Evolutionary conservation across 2,888 invertebrate genomes (phyloP).

Genomic region (Lasioglossum lativentre): DNA sequence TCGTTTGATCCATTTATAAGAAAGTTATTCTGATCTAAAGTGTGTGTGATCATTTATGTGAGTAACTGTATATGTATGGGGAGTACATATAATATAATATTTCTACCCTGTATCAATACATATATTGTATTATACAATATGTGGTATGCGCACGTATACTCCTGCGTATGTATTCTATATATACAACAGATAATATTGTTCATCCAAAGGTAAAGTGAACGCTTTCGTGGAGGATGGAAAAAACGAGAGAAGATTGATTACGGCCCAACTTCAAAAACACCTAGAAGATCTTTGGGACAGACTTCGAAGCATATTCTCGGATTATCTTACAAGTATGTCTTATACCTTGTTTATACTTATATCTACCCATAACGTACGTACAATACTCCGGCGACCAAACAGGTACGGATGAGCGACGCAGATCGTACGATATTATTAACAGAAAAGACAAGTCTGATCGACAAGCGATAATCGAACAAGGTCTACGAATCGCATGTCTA

Average conservation of each 20-base stretch:
- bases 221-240: conserved; percentile 79
- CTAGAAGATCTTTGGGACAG: conserved; percentile 63
- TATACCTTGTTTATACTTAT: neutral
- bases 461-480: conserved; percentile 70
- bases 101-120: neutral
- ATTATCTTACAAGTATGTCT: conserved; percentile 67
- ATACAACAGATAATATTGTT: neutral
- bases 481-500: conserved; percentile 63
- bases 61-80: too few species aligned
- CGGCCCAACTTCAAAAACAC: conserved; percentile 60
- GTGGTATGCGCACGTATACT: neutral
- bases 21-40: too few species aligned
- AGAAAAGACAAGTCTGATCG: conserved; percentile 74
- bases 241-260: conserved; percentile 63
- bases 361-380: neutral
- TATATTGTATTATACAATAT: neutral
- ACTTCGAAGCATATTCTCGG: conserved; percentile 59
- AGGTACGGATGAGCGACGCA: conserved; percentile 70
- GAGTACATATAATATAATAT: too few species aligned
- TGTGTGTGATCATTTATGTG: too few species aligned
- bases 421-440: conserved; percentile 69
- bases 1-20: too few species aligned
- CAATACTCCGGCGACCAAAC: neutral
- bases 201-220: conserved; percentile 70
- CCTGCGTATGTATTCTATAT: neutral